A percentile compares a stretch with the other conserved stretches of the same genome.
phyloP scores from a whole-genome alignment of 1,140 invertebrate species.

The Trigoniulus corallinus region DNA sequence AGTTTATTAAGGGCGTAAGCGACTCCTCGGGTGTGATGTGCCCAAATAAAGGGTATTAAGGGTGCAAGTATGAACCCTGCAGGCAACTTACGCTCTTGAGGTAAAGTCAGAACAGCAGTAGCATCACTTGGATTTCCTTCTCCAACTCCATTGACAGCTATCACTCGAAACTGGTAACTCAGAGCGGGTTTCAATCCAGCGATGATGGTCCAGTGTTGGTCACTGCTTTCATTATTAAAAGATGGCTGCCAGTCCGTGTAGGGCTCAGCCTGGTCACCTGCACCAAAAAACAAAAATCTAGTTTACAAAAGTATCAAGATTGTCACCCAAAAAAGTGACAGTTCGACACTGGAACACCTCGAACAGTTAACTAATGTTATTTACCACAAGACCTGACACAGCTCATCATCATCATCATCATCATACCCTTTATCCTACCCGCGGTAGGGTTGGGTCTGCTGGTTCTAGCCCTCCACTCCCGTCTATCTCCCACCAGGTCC shows the following conservation, averaged over 20 bases:
- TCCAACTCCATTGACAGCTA: conserved; percentile 86
- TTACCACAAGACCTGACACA: not conserved
- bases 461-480: too few relatives aligned
- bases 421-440: too few relatives aligned
- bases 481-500: too few relatives aligned
- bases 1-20: too few relatives aligned
- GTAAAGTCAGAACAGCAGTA: conserved; percentile 68
- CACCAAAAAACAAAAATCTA: conserved; percentile 16
- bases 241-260: conserved; percentile 76
- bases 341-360: conserved; percentile 43
- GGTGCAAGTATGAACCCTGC: not conserved
- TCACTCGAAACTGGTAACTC: conserved; percentile 88
- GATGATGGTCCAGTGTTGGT: conserved; percentile 57
- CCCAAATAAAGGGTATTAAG: not conserved
- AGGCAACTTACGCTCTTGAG: conserved; percentile 74
- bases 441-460: too few relatives aligned
- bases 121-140: conserved; percentile 77
- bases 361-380: conserved; percentile 3
- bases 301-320: not conserved
- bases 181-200: conserved; percentile 80
- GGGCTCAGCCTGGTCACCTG: conserved; percentile 54
- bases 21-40: too few relatives aligned
- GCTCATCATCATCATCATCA: too few relatives aligned
- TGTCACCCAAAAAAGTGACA: not conserved
- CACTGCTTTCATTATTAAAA: conserved; percentile 63